phyloP scores from a whole-genome alignment of 2,888 invertebrate species.

The Nesidiocoris tenuis region DNA sequence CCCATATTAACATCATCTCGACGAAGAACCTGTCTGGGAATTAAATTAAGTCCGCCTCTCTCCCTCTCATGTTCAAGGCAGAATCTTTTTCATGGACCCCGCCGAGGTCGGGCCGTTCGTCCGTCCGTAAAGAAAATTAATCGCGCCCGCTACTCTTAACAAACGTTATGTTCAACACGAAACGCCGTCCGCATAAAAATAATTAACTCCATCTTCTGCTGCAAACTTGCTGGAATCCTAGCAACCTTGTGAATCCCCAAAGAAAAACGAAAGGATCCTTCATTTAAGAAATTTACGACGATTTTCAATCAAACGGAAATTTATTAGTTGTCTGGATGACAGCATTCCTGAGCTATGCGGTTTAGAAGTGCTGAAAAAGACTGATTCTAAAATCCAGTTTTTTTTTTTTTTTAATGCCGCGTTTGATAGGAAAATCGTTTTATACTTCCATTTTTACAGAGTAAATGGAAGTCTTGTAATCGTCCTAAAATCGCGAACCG shows the following conservation, averaged over 20 bases:
- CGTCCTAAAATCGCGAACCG: too few relatives aligned
- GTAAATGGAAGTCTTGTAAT: too few relatives aligned
- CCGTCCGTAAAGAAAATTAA: not conserved
- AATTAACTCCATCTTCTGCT: not conserved
- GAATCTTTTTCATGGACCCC: not conserved
- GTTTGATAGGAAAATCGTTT: too few relatives aligned
- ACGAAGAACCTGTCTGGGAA: not conserved
- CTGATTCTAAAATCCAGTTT: too few relatives aligned
- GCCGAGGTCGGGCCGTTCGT: not conserved
- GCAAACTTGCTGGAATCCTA: not conserved
- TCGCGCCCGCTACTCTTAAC: not conserved
- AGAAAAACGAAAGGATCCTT: not conserved
- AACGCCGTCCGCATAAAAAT: not conserved
- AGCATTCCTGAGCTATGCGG: too few relatives aligned
- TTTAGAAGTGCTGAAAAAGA: too few relatives aligned
- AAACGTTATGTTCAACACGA: not conserved
- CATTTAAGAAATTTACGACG: not conserved
- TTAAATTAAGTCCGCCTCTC: not conserved
- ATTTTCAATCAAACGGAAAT: too few relatives aligned
- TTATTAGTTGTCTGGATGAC: too few relatives aligned
- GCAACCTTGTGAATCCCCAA: not conserved
- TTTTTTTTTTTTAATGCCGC: too few relatives aligned
- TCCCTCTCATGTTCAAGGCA: not conserved
- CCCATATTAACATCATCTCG: not conserved
- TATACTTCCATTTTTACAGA: too few relatives aligned